These are phyloP conservation scores for Cephalopachus bancanus DNA, from an alignment of 2,797 vertebrate species.

Conservation along the genomic window DNA sequence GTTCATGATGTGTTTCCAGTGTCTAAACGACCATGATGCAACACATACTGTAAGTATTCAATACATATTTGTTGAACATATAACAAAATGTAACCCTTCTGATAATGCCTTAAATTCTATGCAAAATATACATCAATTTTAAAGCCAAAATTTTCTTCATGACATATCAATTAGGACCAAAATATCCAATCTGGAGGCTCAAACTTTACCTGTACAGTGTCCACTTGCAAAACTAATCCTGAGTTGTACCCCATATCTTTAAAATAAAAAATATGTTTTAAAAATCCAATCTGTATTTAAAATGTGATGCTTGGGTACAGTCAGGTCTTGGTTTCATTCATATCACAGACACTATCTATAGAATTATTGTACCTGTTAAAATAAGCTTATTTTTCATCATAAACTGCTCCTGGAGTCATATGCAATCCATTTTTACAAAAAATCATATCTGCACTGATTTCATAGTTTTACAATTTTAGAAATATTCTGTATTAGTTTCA, in stretches of 20 bases:
- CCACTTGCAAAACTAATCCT: too few species aligned
- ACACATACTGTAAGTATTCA: neutral
- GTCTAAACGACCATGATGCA: neutral
- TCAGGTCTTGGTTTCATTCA: neutral
- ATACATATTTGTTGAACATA: neutral
- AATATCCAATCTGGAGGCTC: too few species aligned
- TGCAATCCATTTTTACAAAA: neutral
- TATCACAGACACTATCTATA: neutral
- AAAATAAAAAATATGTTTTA: neutral
- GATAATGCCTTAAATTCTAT: neutral
- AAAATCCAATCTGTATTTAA: neutral
- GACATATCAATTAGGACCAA: neutral
- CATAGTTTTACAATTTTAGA: conserved; percentile 26
- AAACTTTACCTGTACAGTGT: too few species aligned
- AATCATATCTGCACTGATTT: neutral
- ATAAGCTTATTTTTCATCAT: neutral
- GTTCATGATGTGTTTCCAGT: neutral
- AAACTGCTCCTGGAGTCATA: neutral
- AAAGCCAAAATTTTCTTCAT: conserved; percentile 16
- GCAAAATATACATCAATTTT: neutral
- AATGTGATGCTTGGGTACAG: neutral
- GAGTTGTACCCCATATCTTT: too few species aligned
- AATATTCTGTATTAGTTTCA: conserved; percentile 45
- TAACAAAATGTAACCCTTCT: neutral
- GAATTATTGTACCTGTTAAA: neutral